Evolutionary conservation across 1,140 invertebrate genomes (phyloP).

Genomic region (Temnothorax nylanderi): DNA sequence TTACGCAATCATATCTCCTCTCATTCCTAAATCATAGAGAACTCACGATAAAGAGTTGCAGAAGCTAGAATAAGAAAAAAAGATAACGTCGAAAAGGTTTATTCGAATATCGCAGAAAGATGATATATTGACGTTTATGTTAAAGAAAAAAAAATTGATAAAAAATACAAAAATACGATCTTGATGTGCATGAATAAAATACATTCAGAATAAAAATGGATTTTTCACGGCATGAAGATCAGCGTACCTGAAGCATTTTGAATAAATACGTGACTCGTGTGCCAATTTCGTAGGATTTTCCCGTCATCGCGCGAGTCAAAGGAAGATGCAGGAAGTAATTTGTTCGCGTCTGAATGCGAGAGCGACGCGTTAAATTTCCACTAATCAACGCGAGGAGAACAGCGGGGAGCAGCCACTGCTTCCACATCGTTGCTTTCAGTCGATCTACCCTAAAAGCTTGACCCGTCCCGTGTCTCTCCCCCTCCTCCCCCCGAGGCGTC

Average conservation of each 20-base stretch:
- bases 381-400: conserved; percentile 40
- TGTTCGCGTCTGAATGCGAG: conserved; percentile 27
- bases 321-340: conserved; percentile 27
- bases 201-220: not conserved
- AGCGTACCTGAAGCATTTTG: not conserved
- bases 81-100: not conserved
- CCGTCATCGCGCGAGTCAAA: not conserved
- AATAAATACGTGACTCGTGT: not conserved
- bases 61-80: not conserved
- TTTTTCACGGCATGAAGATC: not conserved
- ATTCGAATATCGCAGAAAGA: not conserved
- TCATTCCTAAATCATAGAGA: not conserved
- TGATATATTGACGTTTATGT: not conserved
- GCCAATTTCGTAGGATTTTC: conserved; percentile 12
- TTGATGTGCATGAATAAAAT: not conserved
- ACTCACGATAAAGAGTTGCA: not conserved
- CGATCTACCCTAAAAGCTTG: conserved; percentile 59
- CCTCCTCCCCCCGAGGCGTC: not conserved
- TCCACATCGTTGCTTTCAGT: conserved; percentile 47
- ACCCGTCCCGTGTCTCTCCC: conserved; percentile 22
- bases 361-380: conserved; percentile 50
- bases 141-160: not conserved
- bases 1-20: not conserved
- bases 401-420: conserved; percentile 13
- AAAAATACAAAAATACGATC: not conserved